Conservation (phyloP, 2,113 vertebrate species). For the Tretioscincus oriximinensis region DNA sequence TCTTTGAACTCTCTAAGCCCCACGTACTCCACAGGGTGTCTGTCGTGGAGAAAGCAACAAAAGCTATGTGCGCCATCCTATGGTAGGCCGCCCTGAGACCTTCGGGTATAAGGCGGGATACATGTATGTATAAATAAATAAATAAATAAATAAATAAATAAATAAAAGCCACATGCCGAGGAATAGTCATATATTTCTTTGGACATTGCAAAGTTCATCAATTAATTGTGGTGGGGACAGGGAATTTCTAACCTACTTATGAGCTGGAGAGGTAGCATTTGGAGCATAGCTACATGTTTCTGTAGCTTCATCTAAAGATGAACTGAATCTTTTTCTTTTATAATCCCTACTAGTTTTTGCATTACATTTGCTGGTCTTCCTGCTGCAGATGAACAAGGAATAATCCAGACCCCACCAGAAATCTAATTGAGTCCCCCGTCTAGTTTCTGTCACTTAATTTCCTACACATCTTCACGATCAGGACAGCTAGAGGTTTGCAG, state of each 20-base stretch:
- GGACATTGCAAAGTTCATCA: not conserved
- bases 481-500: not conserved
- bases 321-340: too few species aligned
- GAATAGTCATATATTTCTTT: not conserved
- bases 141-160: too few species aligned
- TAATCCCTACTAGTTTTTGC: too few species aligned
- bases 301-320: not conserved
- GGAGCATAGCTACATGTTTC: not conserved
- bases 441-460: not conserved
- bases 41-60: too few species aligned
- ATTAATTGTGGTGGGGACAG: not conserved
- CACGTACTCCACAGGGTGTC: too few species aligned
- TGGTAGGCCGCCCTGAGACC: too few species aligned
- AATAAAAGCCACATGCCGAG: not conserved
- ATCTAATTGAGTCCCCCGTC: not conserved
- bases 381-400: not conserved
- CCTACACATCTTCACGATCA: not conserved
- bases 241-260: not conserved
- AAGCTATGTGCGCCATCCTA: too few species aligned
- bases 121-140: too few species aligned
- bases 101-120: too few species aligned
- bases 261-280: not conserved
- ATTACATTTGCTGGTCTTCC: not conserved
- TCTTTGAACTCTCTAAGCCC: too few species aligned
- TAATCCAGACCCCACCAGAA: not conserved